These are phyloP conservation scores for Pedionomus torquatus DNA, from an alignment of 2,113 vertebrate genomes.

Conservation along the genomic window DNA sequence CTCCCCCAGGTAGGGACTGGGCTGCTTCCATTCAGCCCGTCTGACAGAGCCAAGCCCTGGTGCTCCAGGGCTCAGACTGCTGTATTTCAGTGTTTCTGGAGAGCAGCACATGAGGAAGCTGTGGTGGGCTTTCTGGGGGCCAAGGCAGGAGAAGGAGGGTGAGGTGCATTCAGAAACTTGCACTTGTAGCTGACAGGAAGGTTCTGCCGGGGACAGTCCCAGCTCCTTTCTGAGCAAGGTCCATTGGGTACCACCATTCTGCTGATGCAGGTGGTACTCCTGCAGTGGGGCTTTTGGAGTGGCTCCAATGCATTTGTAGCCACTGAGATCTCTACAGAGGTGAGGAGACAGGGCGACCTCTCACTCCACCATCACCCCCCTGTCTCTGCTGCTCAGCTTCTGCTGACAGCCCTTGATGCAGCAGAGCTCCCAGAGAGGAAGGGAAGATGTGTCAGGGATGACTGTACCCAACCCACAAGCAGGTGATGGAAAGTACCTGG, in stretches of 20 bases:
- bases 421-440: not conserved
- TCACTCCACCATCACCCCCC: not conserved
- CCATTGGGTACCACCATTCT: no score
- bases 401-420: not conserved
- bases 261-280: not conserved
- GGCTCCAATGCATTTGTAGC: not conserved
- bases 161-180: not conserved
- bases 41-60: rapidly evolving
- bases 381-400: not conserved
- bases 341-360: not conserved
- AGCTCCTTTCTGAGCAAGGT: not conserved
- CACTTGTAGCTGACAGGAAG: not conserved
- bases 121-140: not conserved
- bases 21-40: not conserved
- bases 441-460: not conserved
- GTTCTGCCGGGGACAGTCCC: not conserved
- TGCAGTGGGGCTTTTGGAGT: not conserved
- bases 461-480: not conserved
- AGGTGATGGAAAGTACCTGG: not conserved
- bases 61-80: rapidly evolving
- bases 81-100: not conserved
- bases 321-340: not conserved
- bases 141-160: not conserved
- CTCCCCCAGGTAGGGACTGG: not conserved
- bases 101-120: not conserved